Percentiles rank a stretch among this genome's conserved stretches.
phyloP scores from a whole-genome alignment of 1,140 invertebrate species.

The Meteorus sp. region DNA sequence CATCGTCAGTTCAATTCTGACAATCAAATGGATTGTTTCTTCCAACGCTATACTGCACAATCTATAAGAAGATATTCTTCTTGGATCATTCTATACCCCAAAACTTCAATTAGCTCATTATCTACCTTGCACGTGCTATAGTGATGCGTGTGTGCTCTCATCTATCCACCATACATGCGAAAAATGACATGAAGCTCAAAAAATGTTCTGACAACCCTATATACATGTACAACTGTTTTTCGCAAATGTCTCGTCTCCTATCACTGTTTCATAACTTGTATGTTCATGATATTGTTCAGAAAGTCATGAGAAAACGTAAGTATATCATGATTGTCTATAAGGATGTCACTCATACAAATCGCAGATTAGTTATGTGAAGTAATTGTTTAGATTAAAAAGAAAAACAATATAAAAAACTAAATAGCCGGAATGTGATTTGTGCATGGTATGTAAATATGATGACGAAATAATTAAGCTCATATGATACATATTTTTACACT shows the following conservation, averaged over 20 bases:
- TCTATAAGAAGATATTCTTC: no score
- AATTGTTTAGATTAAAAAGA: background rate
- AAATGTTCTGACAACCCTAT: no score
- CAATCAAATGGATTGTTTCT: background rate
- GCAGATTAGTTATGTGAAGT: background rate
- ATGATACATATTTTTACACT: no score
- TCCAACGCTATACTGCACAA: no score
- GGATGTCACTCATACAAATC: slow-evolving; percentile 8
- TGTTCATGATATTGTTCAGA: background rate
- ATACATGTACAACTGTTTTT: no score
- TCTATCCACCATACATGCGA: no score
- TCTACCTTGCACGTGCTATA: no score
- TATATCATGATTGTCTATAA: background rate
- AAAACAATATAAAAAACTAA: background rate
- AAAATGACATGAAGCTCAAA: no score
- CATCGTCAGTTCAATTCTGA: background rate
- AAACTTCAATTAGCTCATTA: no score
- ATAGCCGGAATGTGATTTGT: background rate
- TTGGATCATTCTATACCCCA: no score
- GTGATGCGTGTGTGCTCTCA: no score
- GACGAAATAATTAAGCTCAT: background rate
- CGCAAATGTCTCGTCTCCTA: background rate
- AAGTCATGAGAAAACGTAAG: slow-evolving; percentile 5
- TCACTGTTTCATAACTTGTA: background rate
- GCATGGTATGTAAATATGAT: slow-evolving; percentile 1